These are phyloP conservation scores for Physella acuta DNA, from an alignment of 1,140 invertebrate genomes.

Conservation along the genomic window DNA sequence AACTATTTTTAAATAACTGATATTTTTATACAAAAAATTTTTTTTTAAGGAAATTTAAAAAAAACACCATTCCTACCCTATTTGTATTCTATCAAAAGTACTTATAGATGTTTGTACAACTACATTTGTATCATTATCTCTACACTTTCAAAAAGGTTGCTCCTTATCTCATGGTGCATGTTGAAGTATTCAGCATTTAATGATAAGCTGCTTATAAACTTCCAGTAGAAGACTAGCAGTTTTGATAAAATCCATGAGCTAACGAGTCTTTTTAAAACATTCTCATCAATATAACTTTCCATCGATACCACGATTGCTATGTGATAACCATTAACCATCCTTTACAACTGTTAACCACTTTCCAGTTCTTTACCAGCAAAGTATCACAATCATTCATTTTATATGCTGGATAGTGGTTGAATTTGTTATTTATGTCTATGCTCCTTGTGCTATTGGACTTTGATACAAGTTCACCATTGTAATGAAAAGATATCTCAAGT, in stretches of 20 bases:
- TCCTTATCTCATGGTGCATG: conserved; percentile 8
- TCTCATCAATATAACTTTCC: background rate
- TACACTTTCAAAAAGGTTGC: background rate
- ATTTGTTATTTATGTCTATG: too few relatives aligned
- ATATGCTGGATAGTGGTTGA: too few relatives aligned
- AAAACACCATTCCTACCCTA: background rate
- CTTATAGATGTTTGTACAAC: background rate
- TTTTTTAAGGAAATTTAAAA: background rate
- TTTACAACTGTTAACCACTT: too few relatives aligned
- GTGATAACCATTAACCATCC: too few relatives aligned
- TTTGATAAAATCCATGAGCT: too few relatives aligned
- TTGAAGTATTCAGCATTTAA: conserved; percentile 6
- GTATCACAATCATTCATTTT: too few relatives aligned
- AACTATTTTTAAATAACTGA: background rate
- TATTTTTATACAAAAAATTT: background rate
- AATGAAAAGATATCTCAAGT: too few relatives aligned
- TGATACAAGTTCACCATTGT: too few relatives aligned
- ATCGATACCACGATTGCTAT: too few relatives aligned
- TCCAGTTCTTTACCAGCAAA: too few relatives aligned
- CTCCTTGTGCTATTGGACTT: too few relatives aligned
- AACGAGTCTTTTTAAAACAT: background rate
- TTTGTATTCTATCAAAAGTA: background rate
- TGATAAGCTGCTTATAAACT: conserved; percentile 8
- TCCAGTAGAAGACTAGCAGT: background rate
- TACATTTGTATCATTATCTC: background rate